Evolutionary conservation across 2,888 invertebrate genomes (phyloP), one percentile per base, ranked within the genome.

Genomic region (Apodemia hepburni): DNA sequence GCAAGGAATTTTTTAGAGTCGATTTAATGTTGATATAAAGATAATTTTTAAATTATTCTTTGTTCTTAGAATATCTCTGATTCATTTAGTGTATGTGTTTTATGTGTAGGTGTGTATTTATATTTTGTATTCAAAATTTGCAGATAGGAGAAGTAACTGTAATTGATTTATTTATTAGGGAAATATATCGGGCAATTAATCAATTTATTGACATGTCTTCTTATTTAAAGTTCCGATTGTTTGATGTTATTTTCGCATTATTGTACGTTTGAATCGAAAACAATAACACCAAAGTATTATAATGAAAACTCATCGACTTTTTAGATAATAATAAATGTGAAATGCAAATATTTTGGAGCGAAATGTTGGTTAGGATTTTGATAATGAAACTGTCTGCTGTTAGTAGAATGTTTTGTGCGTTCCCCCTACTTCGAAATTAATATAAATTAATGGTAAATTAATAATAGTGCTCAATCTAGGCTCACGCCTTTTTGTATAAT

Each of bases 271-370:
- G 70, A 67, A 89, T 84, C 58, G 85, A 89, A 87, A 91, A 91
- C 87, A 85, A 82, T 82, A 91, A 89, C 90, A 91, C 90, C 90
- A 91, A 91, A 85, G 79, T 84, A 81, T 84, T 86, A 65, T 80
- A 84, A 81, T 82, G 78, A 82, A 76, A 85, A 85, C 80, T 86
- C 89, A 89, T 88, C 91, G 91, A 92, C 87, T 91, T 86, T 84
- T 87, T 91, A 90, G 88, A 84, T 89, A 87, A 87, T 89, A 89
- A 85, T 87, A 85, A 85, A 79, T 75, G 79, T 79, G 79, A 79
- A 77, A 76, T 77, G 75, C 77, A 75, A 77, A 81, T 88, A 89
- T 88, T 87, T 87, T 89, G 88, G 87, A 86, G 73, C 72, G 84
- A 82, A 76, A 78, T 82, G 84, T 84, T 82, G 79, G 78, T 78